Evolutionary conservation across 1,140 invertebrate genomes (phyloP).

Genomic region (Cotesia typhae): DNA sequence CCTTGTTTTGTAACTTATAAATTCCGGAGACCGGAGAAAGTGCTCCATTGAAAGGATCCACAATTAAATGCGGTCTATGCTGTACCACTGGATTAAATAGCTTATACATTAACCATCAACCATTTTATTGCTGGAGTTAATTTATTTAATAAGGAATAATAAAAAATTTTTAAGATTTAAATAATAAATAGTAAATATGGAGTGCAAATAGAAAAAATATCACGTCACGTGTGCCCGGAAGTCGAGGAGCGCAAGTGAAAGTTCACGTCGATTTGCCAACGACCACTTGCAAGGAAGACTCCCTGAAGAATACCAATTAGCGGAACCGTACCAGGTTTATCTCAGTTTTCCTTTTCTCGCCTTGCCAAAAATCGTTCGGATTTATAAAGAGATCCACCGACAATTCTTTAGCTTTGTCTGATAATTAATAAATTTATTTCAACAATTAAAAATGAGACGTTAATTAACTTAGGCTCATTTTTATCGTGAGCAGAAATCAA

Average conservation of each 20-base stretch:
- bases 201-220: background rate
- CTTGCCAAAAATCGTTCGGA: no score
- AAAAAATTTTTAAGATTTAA: no score
- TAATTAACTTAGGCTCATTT: constrained; percentile 16
- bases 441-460: constrained; percentile 2
- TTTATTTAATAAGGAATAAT: background rate
- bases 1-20: no score
- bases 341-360: background rate
- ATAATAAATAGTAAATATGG: no score
- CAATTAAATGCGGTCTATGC: background rate
- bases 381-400: background rate
- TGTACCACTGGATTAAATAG: background rate
- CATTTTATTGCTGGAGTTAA: background rate
- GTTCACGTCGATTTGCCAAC: constrained; percentile 37
- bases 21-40: no score
- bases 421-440: no score
- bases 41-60: no score
- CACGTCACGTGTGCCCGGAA: constrained; percentile 27
- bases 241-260: constrained; percentile 31
- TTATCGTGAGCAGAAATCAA: constrained; percentile 18
- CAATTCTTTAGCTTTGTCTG: no score
- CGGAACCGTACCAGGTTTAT: constrained; percentile 23
- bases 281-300: constrained; percentile 29
- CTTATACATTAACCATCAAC: background rate
- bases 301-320: constrained; percentile 37